Percentiles rank a stretch among this genome's conserved stretches.
These are phyloP conservation scores for Apis laboriosa DNA, from an alignment of 1,140 invertebrate species.

Conservation along the genomic window DNA sequence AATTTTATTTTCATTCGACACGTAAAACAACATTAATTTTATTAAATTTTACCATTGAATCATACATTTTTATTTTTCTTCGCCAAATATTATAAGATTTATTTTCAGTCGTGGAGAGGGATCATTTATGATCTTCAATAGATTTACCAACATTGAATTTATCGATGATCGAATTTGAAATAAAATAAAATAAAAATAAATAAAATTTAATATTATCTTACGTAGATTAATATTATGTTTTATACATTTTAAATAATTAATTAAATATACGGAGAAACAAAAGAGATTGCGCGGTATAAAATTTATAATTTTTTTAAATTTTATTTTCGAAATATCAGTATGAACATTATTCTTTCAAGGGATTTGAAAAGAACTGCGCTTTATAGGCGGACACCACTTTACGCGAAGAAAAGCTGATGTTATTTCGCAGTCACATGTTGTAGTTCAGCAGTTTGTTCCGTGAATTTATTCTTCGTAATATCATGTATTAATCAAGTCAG, in stretches of 20 bases:
- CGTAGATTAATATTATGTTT: too few species aligned
- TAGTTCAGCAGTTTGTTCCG: neutral
- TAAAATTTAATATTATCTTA: too few species aligned
- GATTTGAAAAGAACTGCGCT: neutral
- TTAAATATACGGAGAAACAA: too few species aligned
- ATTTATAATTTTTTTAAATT: neutral
- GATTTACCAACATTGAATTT: too few species aligned
- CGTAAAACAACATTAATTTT: neutral
- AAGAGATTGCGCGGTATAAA: too few species aligned
- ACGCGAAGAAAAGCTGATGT: neutral
- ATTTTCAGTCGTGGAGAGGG: too few species aligned
- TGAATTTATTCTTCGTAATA: neutral
- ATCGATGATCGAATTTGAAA: too few species aligned
- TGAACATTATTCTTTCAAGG: neutral
- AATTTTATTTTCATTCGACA: neutral
- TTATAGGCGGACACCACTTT: neutral
- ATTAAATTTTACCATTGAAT: neutral
- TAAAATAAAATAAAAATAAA: too few species aligned
- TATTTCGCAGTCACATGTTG: neutral
- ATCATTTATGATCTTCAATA: too few species aligned
- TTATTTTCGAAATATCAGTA: neutral
- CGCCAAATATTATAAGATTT: too few species aligned
- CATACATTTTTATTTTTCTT: too few species aligned
- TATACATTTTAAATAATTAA: too few species aligned
- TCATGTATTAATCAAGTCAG: slow-evolving; percentile 1